A percentile compares a stretch with the other conserved stretches of the same genome.
Evolutionary conservation across 2,113 vertebrate species (phyloP).

Genomic region (Ptychochromis oligacanthus): DNA sequence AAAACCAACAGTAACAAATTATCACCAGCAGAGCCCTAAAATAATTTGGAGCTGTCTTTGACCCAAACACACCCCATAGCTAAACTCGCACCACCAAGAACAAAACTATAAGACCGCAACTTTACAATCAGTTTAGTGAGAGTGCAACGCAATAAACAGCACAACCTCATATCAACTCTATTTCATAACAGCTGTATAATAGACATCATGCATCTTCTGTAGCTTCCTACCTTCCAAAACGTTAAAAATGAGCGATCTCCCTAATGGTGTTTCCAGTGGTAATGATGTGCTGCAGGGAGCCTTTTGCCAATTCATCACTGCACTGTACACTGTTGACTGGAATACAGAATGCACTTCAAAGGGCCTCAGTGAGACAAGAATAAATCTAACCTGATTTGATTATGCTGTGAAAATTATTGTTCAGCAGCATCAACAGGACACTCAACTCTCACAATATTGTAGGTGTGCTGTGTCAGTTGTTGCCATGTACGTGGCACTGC

Average conservation of each 20-base stretch:
- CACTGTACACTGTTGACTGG: constrained; percentile 26
- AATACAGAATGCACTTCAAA: constrained; percentile 49
- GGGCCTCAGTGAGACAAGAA: background rate
- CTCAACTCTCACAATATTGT: background rate
- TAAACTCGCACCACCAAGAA: background rate
- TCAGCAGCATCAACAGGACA: background rate
- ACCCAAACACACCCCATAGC: background rate
- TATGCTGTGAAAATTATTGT: background rate
- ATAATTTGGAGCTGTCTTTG: background rate
- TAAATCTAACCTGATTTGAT: background rate
- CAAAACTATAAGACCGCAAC: background rate
- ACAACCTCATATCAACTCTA: background rate
- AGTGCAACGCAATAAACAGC: background rate
- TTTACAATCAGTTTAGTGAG: background rate
- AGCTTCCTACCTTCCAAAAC: constrained; percentile 31
- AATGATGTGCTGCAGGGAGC: constrained; percentile 44
- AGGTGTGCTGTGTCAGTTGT: background rate
- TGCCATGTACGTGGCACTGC: background rate
- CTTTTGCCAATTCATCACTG: constrained; percentile 44
- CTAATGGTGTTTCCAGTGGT: constrained; percentile 41
- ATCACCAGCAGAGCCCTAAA: background rate
- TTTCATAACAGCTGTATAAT: constrained; percentile 12
- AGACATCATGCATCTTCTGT: background rate
- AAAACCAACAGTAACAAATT: background rate
- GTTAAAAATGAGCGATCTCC: constrained; percentile 49